Evolutionary conservation across 2,113 vertebrate species (phyloP).

Genomic region (Athene cunicularia): DNA sequence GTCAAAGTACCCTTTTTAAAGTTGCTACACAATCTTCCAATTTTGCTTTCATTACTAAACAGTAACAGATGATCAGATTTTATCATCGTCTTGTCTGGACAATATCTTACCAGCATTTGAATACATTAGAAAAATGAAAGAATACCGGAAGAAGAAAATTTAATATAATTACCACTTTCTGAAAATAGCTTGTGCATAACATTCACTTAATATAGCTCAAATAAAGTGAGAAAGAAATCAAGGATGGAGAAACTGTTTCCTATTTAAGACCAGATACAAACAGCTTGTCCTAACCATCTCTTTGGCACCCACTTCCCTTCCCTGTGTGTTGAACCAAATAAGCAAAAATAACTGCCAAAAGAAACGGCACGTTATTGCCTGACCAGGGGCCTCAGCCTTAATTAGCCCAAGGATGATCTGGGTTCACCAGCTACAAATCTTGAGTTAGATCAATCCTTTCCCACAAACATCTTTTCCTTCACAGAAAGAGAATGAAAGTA

Average conservation of each 20-base stretch:
- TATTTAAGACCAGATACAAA: conserved; percentile 18
- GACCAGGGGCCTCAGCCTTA: not conserved
- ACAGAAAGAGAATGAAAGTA: not conserved
- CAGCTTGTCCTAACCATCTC: conserved; percentile 4
- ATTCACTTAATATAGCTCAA: conserved; percentile 48
- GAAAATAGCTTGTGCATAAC: conserved; percentile 39
- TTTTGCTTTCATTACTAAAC: conserved; percentile 68
- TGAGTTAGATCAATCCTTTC: not conserved
- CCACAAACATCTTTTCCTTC: not conserved
- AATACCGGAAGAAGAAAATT: conserved; percentile 36
- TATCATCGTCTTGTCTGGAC: conserved; percentile 57
- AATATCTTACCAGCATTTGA: conserved; percentile 57
- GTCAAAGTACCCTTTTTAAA: conserved; percentile 49
- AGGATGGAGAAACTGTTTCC: conserved; percentile 9
- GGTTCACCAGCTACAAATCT: not conserved
- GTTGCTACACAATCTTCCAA: conserved; percentile 47
- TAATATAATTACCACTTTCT: conserved; percentile 51
- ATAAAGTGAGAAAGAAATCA: conserved; percentile 39
- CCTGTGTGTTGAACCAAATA: not conserved
- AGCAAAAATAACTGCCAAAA: not conserved
- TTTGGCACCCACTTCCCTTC: not conserved
- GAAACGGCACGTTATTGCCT: not conserved
- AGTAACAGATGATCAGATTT: conserved; percentile 67
- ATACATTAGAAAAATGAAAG: conserved; percentile 53
- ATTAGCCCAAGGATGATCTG: not conserved